Evolutionary conservation across 2,797 vertebrate genomes (phyloP).

Genomic region (Eulemur rubriventer): DNA sequence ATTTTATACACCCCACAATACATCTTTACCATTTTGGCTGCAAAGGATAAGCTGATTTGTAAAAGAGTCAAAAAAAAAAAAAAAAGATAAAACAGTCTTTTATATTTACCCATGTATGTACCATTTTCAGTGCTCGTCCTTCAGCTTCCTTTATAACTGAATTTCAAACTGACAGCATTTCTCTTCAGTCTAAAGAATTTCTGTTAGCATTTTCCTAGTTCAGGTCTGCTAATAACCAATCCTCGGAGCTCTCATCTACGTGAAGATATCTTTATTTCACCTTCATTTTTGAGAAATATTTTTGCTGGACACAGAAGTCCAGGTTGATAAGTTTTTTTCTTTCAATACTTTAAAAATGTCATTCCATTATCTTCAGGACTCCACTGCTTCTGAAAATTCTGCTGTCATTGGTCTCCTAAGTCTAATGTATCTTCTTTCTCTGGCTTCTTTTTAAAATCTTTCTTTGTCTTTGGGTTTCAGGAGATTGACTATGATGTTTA

Average conservation of each 20-base stretch:
- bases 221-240: not conserved
- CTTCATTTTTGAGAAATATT: not conserved
- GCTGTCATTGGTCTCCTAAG: not conserved
- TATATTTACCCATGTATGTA: not conserved
- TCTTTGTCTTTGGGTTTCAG: not conserved
- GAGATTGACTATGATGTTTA: not conserved
- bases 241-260: not conserved
- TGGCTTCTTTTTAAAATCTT: not conserved
- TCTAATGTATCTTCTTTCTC: not conserved
- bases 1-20: not conserved
- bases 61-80: not conserved
- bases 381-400: not conserved
- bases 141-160: not conserved
- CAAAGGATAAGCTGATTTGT: not conserved
- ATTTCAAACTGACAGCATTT: not conserved
- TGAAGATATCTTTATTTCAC: not conserved
- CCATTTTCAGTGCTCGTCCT: not conserved
- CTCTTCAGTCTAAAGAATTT: not conserved
- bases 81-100: not conserved
- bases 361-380: not conserved
- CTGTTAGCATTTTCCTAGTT: not conserved
- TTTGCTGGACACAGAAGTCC: not conserved
- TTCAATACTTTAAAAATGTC: not conserved
- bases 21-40: not conserved
- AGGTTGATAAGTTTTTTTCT: too few species aligned